Conservation (phyloP, 2,113 vertebrate genomes). For the Microcebus jonahi region DNA sequence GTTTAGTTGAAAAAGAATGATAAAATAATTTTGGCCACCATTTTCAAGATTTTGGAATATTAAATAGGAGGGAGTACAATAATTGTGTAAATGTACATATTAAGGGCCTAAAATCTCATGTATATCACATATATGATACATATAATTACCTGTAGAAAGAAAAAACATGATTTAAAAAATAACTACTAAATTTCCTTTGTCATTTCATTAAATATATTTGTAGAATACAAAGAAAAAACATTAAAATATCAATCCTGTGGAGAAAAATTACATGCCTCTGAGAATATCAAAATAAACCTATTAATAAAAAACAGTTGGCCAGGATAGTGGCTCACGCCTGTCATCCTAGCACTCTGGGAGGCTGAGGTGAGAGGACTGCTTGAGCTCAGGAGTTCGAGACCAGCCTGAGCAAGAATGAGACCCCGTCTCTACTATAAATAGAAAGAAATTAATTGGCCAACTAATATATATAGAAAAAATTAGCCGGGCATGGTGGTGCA, state of each 20-base stretch:
- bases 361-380: no score
- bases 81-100: background rate
- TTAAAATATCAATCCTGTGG: background rate
- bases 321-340: no score
- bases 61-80: background rate
- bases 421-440: no score
- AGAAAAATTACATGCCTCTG: background rate
- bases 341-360: no score
- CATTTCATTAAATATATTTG: slow-evolving; percentile 3
- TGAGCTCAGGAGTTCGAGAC: no score
- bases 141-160: background rate
- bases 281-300: background rate
- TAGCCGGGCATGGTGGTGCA: no score
- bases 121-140: background rate
- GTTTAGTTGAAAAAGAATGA: slow-evolving; percentile 29
- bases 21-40: background rate
- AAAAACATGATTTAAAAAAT: slow-evolving; percentile 40
- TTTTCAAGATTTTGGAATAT: slow-evolving; percentile 23
- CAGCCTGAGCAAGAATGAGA: no score
- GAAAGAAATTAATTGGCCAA: no score
- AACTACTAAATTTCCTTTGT: slow-evolving; percentile 38
- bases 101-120: background rate
- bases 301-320: background rate
- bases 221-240: background rate
- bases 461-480: no score